phyloP scores from a whole-genome alignment of 2,113 vertebrate species.

The Australoheros scitulus region DNA sequence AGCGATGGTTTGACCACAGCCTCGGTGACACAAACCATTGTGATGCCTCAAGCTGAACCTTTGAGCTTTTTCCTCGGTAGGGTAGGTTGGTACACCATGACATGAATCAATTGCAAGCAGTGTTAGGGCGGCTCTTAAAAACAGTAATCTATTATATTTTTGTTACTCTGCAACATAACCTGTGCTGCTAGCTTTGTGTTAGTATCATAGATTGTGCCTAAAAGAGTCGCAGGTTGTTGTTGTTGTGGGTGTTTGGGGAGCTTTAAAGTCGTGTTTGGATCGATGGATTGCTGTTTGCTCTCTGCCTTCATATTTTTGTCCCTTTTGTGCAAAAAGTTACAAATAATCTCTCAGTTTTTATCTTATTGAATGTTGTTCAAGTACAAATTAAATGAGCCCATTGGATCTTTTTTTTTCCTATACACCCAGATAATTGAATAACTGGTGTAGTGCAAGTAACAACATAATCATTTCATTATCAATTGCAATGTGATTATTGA shows the following conservation, averaged over 20 bases:
- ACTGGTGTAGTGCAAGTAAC: no score
- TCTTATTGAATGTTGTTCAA: background rate
- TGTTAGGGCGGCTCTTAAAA: no score
- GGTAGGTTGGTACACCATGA: no score
- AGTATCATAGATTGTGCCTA: background rate
- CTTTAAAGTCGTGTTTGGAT: background rate
- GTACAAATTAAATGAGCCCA: background rate
- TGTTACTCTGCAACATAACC: background rate
- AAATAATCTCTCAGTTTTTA: background rate
- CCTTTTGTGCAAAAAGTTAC: background rate
- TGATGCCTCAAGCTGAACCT: background rate
- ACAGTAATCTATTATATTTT: background rate
- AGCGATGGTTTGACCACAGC: background rate
- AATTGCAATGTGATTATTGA: background rate
- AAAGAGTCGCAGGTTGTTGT: background rate
- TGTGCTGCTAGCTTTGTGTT: background rate
- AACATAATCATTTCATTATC: no score
- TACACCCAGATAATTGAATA: background rate
- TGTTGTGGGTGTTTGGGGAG: background rate
- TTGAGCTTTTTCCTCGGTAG: no score
- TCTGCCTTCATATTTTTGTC: background rate
- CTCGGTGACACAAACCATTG: rapidly evolving
- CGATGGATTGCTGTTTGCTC: rapidly evolving
- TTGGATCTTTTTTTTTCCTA: background rate
- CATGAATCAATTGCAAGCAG: no score